phyloP scores from a whole-genome alignment of 2,888 invertebrate genomes.

The Dorcus hopei region DNA sequence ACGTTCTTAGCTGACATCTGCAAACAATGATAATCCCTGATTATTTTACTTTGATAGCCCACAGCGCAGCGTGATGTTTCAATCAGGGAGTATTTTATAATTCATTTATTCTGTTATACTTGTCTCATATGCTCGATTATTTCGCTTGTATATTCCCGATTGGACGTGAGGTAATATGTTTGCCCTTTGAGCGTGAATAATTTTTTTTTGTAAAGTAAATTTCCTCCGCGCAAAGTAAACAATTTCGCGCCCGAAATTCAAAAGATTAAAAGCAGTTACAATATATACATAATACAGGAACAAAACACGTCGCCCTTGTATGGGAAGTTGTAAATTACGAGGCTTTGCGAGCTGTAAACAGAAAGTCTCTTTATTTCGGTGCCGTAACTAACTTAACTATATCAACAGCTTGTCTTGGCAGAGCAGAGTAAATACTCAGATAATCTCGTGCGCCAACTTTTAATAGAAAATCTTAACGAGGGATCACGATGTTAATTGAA shows the following conservation, averaged over 20 bases:
- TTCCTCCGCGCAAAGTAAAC: too few relatives aligned
- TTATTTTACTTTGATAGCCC: slow-evolving; percentile 48
- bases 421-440: slow-evolving; percentile 31
- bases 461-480: slow-evolving; percentile 40
- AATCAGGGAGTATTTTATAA: slow-evolving; percentile 41
- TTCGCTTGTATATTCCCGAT: background rate
- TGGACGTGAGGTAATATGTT: too few relatives aligned
- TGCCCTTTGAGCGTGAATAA: too few relatives aligned
- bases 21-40: slow-evolving; percentile 50
- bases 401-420: slow-evolving; percentile 23
- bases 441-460: slow-evolving; percentile 39
- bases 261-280: too few relatives aligned
- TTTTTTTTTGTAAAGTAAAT: too few relatives aligned
- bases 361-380: slow-evolving; percentile 10
- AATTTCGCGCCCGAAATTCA: too few relatives aligned
- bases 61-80: slow-evolving; percentile 43
- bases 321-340: background rate
- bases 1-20: slow-evolving; percentile 42
- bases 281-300: too few relatives aligned
- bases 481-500: slow-evolving; percentile 44
- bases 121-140: slow-evolving; percentile 4
- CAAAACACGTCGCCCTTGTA: background rate
- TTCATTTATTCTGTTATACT: slow-evolving; percentile 34
- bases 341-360: too few relatives aligned
- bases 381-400: slow-evolving; percentile 22